These are phyloP conservation scores for Diadophis punctatus DNA, from an alignment of 2,113 vertebrate species.

Conservation along the genomic window DNA sequence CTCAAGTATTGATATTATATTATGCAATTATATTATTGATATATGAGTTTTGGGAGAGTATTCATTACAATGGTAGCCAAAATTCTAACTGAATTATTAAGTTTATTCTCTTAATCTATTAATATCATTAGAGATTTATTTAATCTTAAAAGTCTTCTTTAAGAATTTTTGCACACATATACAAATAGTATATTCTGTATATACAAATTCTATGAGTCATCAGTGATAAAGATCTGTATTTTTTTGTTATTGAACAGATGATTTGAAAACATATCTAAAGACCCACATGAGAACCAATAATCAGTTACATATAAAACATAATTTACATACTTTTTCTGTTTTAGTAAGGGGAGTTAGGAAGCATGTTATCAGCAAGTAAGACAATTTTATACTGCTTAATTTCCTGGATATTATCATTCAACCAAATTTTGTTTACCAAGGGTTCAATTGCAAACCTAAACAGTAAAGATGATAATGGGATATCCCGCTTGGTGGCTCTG, in stretches of 20 bases:
- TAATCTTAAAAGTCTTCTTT: not conserved
- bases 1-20: not conserved
- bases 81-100: not conserved
- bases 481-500: not conserved
- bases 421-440: not conserved
- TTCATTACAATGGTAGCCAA: not conserved
- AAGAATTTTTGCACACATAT: not conserved
- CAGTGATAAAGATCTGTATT: not conserved
- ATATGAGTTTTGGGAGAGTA: not conserved
- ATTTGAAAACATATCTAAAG: not conserved
- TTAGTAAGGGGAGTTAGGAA: not conserved
- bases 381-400: not conserved
- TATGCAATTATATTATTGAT: not conserved
- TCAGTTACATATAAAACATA: not conserved
- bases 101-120: not conserved
- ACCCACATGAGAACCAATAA: not conserved
- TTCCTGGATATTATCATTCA: not conserved
- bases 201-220: not conserved
- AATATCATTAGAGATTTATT: not conserved
- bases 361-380: not conserved
- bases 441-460: not conserved
- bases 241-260: not conserved
- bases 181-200: not conserved
- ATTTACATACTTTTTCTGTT: not conserved
- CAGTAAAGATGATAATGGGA: not conserved